Conservation (phyloP, 2,888 invertebrate species). For the Eucriotettix oculatus region DNA sequence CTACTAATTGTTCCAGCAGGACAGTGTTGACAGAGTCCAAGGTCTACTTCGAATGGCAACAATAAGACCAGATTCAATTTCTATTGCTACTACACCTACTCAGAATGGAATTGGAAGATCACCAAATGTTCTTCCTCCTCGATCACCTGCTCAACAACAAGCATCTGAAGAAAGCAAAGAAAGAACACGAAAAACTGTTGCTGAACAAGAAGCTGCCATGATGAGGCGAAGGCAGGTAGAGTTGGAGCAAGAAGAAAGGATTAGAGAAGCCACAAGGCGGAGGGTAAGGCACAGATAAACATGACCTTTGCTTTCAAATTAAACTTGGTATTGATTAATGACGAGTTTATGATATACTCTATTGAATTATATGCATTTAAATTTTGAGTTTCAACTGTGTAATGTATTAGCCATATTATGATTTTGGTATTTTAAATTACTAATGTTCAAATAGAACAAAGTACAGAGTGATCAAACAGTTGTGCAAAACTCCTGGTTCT, state of each 20-base stretch:
- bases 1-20: slow-evolving; percentile 12
- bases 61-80: slow-evolving; percentile 17
- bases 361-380: too few species aligned
- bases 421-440: too few species aligned
- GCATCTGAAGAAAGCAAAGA: neutral
- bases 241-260: slow-evolving; percentile 30
- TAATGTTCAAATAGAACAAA: too few species aligned
- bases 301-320: neutral
- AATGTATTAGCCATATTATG: too few species aligned
- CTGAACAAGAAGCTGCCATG: slow-evolving; percentile 26
- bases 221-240: slow-evolving; percentile 32
- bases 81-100: neutral
- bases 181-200: neutral
- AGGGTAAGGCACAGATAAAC: neutral
- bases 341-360: too few species aligned
- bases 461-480: too few species aligned
- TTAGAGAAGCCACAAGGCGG: slow-evolving; percentile 11
- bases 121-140: slow-evolving; percentile 4
- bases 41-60: slow-evolving; percentile 32
- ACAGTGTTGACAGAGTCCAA: slow-evolving; percentile 27
- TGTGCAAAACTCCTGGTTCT: too few species aligned
- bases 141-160: neutral
- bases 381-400: too few species aligned
- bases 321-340: neutral
- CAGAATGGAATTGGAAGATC: slow-evolving; percentile 6